Evolutionary conservation across 2,113 vertebrate genomes (phyloP).

Genomic region (Echinops telfairi): DNA sequence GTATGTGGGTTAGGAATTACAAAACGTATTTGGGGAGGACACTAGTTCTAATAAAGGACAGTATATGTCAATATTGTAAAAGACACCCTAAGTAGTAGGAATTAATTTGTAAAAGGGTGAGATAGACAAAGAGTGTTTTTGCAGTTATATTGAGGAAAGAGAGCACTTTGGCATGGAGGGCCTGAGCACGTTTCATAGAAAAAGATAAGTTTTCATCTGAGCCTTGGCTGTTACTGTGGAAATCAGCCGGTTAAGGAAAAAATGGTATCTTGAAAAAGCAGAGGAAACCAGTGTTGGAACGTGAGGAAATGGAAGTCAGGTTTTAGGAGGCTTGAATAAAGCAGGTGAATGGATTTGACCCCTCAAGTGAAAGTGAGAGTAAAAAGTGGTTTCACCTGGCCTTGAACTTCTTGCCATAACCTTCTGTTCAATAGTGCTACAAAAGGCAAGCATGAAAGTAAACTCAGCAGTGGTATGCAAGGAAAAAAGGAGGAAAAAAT

Average conservation of each 20-base stretch:
- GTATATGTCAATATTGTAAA: background rate
- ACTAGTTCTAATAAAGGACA: background rate
- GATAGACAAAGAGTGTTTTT: background rate
- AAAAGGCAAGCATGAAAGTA: conserved; percentile 53
- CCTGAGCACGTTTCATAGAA: background rate
- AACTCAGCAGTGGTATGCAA: conserved; percentile 70
- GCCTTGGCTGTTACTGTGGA: background rate
- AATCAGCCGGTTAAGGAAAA: background rate
- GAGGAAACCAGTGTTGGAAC: background rate
- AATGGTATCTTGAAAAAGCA: background rate
- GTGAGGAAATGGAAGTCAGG: background rate
- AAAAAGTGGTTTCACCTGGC: background rate
- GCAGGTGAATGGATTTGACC: background rate
- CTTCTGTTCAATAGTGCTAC: background rate
- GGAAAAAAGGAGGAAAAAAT: conserved; percentile 80
- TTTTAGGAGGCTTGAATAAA: background rate
- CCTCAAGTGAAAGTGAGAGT: background rate
- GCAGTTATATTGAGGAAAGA: background rate
- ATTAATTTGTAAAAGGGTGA: conserved; percentile 1
- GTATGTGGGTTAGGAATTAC: background rate
- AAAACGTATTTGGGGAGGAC: background rate
- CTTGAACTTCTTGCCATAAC: background rate
- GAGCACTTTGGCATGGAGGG: background rate
- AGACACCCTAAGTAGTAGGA: background rate
- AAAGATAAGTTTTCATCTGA: background rate